Base-by-base conservation (phyloP, 2,797 vertebrate genomes). In the Phataginus tricuspis region DNA sequence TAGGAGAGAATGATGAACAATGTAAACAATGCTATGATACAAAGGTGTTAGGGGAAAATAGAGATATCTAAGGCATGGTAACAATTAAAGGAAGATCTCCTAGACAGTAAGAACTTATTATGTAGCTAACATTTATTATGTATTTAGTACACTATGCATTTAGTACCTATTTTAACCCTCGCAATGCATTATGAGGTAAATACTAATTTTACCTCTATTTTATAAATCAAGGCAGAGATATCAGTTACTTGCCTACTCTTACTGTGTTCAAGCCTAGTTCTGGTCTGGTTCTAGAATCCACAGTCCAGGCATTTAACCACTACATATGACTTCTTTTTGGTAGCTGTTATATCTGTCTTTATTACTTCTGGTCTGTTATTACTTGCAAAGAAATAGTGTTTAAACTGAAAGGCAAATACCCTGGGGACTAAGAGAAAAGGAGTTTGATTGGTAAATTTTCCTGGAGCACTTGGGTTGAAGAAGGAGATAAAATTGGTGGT, bases 141-240 rank as follows among this genome's bases (percentile, higher is more conserved):
- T 34, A 68, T 82, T 79, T 61, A 63, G 66, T 55, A 39, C 5
- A 57, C 8, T n/a, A 23, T 55, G 34, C n/a, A n/a, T n/a, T n/a
- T n/a, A n/a, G n/a, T n/a, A 89, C 2, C 45, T 89, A 45, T 77
- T 53, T 45, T 31, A 80, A 78, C 68, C 53, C 19, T 63, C 31
- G 59, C 18, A 69, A 68, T 7, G 34, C 37, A 77, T 45, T 51
- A 57, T 45, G 59, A 49, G 10, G 21, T 87, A 91, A 34, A 16
- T 34, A 95, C 66, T 27, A 45, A 51, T 86, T 59, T 86, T 59
- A 80, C 19, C 39, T 75, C 74, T 74, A 45, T 82, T 91, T 92
- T 61, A 79, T 57, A 86, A 86, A 95, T 95, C 66, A 91, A 86
- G n/a, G 15, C 77, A 87, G n/a, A 84, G 19, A 72, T 45, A 64